Percentiles rank a stretch among this genome's conserved stretches.
phyloP scores from a whole-genome alignment of 1,140 invertebrate genomes.

The Megalonaias nervosa region DNA sequence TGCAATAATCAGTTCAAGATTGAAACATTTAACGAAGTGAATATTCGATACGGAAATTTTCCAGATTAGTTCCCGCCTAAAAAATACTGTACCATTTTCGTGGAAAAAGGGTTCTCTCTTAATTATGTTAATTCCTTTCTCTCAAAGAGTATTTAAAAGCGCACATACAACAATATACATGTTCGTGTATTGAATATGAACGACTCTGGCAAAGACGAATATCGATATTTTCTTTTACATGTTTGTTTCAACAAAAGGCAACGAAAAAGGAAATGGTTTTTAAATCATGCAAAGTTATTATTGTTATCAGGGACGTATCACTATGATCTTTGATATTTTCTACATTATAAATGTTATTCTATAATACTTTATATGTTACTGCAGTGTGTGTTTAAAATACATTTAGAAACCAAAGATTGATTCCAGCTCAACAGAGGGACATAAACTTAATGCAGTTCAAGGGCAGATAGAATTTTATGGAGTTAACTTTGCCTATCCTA shows the following conservation, averaged over 20 bases:
- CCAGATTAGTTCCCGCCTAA: too few relatives aligned
- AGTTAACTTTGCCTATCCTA: conserved; percentile 82
- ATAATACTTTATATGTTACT: not conserved
- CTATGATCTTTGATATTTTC: not conserved
- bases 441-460: conserved; percentile 70
- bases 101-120: too few relatives aligned
- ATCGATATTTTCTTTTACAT: not conserved
- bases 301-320: not conserved
- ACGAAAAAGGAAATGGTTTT: not conserved
- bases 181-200: too few relatives aligned
- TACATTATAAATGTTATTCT: not conserved
- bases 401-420: conserved; percentile 80
- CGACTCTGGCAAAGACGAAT: not conserved
- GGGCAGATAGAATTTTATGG: conserved; percentile 84
- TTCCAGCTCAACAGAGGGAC: conserved; percentile 77
- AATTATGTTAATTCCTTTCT: too few relatives aligned
- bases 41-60: too few relatives aligned
- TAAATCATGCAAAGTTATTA: not conserved
- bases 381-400: conserved; percentile 3
- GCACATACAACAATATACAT: too few relatives aligned
- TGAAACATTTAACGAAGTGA: too few relatives aligned
- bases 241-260: not conserved
- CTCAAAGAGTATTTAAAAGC: too few relatives aligned
- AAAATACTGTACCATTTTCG: too few relatives aligned
- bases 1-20: too few relatives aligned